Percentiles rank a stretch among this genome's conserved stretches.
Evolutionary conservation across 2,888 invertebrate genomes (phyloP).

Genomic region (Thecophora atra): DNA sequence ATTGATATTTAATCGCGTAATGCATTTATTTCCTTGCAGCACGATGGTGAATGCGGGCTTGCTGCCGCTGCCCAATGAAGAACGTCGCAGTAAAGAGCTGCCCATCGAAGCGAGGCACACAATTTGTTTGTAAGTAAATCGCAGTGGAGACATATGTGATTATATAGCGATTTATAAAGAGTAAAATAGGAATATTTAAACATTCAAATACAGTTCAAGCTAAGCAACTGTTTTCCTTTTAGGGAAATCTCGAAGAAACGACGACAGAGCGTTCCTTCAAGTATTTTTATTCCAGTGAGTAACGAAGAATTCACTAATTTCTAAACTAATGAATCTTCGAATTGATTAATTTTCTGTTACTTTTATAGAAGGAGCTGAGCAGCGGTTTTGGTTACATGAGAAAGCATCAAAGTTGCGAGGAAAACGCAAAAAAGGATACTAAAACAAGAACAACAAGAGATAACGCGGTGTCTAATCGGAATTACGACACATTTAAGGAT

Average conservation of each 20-base stretch:
- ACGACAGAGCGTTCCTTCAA: conserved; percentile 49
- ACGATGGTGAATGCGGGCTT: conserved; percentile 34
- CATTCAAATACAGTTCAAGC: conserved; percentile 7
- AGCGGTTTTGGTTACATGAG: background rate
- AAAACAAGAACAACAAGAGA: background rate
- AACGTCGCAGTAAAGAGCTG: conserved; percentile 29
- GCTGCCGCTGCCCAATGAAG: background rate
- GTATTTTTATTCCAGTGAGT: conserved; percentile 51
- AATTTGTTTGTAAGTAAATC: conserved; percentile 51
- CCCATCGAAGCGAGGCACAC: conserved; percentile 53
- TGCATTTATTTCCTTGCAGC: conserved; percentile 34
- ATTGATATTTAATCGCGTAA: conserved; percentile 2
- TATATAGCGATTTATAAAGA: too few relatives aligned
- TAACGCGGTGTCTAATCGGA: too few relatives aligned
- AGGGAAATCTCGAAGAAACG: conserved; percentile 55
- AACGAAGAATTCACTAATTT: background rate
- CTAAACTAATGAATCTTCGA: background rate
- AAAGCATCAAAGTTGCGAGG: conserved; percentile 6
- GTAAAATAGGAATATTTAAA: background rate
- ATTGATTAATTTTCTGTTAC: background rate
- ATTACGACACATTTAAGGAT: too few relatives aligned
- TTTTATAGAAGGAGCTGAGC: conserved; percentile 15
- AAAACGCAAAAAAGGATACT: background rate
- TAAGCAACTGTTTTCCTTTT: conserved; percentile 5
- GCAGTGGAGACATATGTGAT: too few relatives aligned